Conservation (phyloP, 2,113 vertebrate genomes). For the Neolamprologus hecqui region DNA sequence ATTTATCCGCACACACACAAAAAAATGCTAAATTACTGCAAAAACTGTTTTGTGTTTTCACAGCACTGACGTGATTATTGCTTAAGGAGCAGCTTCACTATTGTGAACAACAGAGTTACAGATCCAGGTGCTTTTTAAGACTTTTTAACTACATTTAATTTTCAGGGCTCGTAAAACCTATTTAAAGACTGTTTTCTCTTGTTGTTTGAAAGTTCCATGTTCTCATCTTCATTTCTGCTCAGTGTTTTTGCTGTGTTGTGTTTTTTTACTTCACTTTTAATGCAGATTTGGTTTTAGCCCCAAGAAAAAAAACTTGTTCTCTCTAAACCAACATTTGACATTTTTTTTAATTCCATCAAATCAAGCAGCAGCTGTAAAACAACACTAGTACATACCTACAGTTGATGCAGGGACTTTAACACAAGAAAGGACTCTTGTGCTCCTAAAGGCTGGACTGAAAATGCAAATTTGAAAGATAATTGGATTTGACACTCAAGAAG, state of each 20-base stretch:
- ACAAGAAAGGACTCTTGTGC: background rate
- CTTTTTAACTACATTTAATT: background rate
- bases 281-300: background rate
- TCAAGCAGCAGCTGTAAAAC: background rate
- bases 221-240: accelerated
- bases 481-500: background rate
- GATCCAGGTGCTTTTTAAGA: background rate
- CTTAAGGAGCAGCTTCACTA: background rate
- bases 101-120: background rate
- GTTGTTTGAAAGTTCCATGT: background rate
- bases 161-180: accelerated
- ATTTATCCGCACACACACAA: accelerated
- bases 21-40: background rate
- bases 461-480: background rate
- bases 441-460: background rate
- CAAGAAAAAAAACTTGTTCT: background rate
- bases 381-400: background rate
- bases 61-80: background rate
- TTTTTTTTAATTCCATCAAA: background rate
- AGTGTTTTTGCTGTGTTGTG: background rate
- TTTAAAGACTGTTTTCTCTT: background rate
- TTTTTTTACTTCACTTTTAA: background rate
- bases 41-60: background rate
- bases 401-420: accelerated
- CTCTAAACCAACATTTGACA: background rate